These are phyloP conservation scores for Elanoides forficatus DNA, from an alignment of 2,113 vertebrate genomes.

Conservation along the genomic window DNA sequence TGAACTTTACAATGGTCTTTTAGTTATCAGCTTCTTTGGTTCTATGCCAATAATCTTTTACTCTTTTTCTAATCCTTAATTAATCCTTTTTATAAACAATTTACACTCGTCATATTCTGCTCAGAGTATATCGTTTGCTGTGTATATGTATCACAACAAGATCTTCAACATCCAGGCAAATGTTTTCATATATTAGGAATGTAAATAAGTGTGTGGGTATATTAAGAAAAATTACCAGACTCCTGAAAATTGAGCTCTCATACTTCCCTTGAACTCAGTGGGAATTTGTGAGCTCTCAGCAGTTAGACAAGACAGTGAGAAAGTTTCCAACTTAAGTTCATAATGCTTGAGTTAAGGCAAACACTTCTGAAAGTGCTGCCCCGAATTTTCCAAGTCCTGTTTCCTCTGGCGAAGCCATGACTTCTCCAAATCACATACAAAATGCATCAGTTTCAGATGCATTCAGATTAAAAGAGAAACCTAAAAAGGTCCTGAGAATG, in stretches of 20 bases:
- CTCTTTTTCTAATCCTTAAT: slow-evolving; percentile 10
- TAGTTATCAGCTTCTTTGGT: not conserved
- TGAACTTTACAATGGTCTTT: slow-evolving; percentile 1
- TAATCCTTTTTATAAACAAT: slow-evolving; percentile 27
- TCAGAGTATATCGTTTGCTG: not conserved
- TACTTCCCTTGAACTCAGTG: not conserved
- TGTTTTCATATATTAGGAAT: not conserved
- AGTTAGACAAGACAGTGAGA: not conserved
- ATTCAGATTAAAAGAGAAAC: not conserved
- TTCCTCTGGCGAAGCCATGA: not conserved
- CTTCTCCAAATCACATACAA: not conserved
- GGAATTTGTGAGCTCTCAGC: not conserved
- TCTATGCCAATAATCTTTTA: not conserved
- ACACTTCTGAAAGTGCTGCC: not conserved
- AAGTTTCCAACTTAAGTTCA: not conserved
- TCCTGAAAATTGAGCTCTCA: not conserved
- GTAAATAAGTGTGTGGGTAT: not conserved
- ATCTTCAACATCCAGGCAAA: not conserved
- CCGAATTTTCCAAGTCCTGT: not conserved
- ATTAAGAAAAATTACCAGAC: not conserved
- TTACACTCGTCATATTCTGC: not conserved
- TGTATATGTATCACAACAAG: not conserved
- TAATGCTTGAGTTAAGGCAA: not conserved
- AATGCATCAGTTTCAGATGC: not conserved
- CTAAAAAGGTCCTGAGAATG: not conserved